Conservation (phyloP, 2,797 vertebrate genomes). For the Mastacembelus armatus region DNA sequence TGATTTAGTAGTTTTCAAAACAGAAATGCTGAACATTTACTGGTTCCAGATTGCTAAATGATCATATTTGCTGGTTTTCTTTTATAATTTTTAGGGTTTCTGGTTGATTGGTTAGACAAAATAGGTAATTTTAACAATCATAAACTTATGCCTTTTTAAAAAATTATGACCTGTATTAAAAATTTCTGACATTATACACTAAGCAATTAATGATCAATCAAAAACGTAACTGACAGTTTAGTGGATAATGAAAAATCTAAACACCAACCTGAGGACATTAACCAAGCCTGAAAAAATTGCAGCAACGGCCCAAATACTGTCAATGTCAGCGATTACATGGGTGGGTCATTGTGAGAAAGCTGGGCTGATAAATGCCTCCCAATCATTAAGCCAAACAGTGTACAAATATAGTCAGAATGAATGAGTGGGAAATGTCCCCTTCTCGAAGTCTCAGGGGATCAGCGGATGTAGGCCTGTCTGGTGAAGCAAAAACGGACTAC, state of each 20-base stretch:
- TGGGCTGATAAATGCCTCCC: neutral
- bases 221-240: neutral
- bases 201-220: neutral
- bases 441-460: constrained; percentile 36
- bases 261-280: neutral
- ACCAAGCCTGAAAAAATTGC: neutral
- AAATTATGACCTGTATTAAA: too few relatives aligned
- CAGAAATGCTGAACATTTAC: neutral
- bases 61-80: neutral
- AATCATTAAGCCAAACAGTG: neutral
- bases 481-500: constrained; percentile 42
- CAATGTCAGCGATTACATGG: neutral
- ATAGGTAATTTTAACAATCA: neutral
- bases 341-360: neutral
- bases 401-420: constrained; percentile 36
- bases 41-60: neutral
- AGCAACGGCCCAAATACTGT: neutral
- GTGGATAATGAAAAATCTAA: neutral
- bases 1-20: neutral
- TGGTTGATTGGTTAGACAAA: neutral
- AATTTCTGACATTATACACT: too few relatives aligned
- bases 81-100: neutral
- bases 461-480: constrained; percentile 41
- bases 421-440: constrained; percentile 57
- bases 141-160: too few relatives aligned